phyloP scores from a whole-genome alignment of 2,888 invertebrate species.

The Brachylomia viminalis region DNA sequence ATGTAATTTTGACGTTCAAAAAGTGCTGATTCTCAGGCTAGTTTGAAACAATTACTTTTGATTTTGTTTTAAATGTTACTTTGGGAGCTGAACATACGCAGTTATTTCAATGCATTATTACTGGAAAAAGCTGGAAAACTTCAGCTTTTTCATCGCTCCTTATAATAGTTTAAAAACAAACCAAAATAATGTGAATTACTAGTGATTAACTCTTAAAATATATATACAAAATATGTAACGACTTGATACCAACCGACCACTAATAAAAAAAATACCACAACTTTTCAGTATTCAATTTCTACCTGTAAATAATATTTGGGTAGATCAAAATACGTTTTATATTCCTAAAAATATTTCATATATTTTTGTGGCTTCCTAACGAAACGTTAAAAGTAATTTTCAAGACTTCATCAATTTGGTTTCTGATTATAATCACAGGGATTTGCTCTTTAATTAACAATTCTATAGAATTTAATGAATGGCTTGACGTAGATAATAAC shows the following conservation, averaged over 20 bases:
- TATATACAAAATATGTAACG: too few species aligned
- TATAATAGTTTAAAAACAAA: background rate
- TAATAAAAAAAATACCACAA: background rate
- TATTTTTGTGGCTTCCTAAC: slow-evolving; percentile 16
- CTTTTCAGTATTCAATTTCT: background rate
- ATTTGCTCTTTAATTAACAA: slow-evolving; percentile 40
- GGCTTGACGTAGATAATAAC: slow-evolving; percentile 6
- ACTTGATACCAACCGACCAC: background rate
- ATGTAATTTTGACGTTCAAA: too few species aligned
- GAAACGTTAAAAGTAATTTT: slow-evolving; percentile 16
- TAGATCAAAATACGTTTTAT: slow-evolving; percentile 2
- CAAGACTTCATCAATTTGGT: slow-evolving; percentile 28
- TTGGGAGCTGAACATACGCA: background rate
- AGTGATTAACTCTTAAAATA: background rate
- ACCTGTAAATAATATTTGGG: background rate
- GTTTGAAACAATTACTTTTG: too few species aligned
- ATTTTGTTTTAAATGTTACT: background rate
- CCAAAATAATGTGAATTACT: background rate
- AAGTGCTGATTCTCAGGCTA: too few species aligned
- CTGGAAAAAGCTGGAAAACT: too few species aligned
- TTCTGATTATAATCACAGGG: slow-evolving; percentile 45
- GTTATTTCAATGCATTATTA: background rate
- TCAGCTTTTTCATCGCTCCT: background rate
- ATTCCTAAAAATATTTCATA: background rate
- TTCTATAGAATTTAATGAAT: slow-evolving; percentile 20